A percentile compares a stretch with the other conserved stretches of the same genome.
These are phyloP conservation scores for Liparis tanakae DNA, from an alignment of 2,797 vertebrate genomes.

Conservation along the genomic window DNA sequence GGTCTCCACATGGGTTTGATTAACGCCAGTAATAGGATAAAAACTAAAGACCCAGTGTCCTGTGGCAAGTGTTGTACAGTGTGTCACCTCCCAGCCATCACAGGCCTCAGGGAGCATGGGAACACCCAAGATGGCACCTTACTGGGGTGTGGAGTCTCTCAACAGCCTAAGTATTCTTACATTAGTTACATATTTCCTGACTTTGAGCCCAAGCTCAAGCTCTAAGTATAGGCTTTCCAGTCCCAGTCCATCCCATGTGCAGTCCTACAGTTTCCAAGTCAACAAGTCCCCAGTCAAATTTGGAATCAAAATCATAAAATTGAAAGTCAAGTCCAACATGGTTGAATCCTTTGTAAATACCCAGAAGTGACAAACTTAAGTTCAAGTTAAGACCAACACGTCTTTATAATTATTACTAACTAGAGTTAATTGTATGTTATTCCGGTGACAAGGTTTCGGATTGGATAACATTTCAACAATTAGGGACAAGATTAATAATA, in stretches of 20 bases:
- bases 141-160: background rate
- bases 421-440: background rate
- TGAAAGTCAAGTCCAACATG: too few species aligned
- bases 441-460: background rate
- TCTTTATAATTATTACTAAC: background rate
- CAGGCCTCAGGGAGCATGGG: constrained; percentile 31
- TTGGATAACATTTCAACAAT: background rate
- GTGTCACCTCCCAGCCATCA: constrained; percentile 42
- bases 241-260: background rate
- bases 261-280: too few species aligned
- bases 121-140: constrained; percentile 55
- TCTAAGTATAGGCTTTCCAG: too few species aligned
- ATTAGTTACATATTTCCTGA: background rate
- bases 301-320: background rate
- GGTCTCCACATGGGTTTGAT: constrained; percentile 57
- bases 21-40: constrained; percentile 36
- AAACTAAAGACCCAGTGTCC: constrained; percentile 37
- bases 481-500: too few species aligned
- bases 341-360: too few species aligned
- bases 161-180: background rate
- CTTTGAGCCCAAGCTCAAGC: background rate
- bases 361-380: too few species aligned
- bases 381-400: background rate
- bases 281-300: background rate
- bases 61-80: constrained; percentile 42